A percentile compares a stretch with the other conserved stretches of the same genome.
These are phyloP conservation scores for Misgurnus mizolepis DNA, from an alignment of 2,113 vertebrate genomes.

Conservation along the genomic window DNA sequence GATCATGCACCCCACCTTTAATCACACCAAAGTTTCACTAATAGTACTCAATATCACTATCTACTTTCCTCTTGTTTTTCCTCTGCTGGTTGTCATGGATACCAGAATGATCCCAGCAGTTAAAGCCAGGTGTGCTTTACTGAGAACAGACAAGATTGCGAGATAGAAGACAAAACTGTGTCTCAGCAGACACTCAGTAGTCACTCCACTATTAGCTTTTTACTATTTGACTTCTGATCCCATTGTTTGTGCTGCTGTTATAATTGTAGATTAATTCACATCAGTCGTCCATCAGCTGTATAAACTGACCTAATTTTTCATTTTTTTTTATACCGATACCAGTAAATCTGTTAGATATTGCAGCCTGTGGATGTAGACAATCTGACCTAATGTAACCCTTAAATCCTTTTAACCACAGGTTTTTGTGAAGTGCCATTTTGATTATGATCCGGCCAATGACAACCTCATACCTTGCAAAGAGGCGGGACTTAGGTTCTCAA, in stretches of 20 bases:
- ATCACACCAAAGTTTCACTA: not conserved
- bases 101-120: not conserved
- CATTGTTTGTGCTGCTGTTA: not conserved
- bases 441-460: constrained; percentile 87
- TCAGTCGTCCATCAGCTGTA: too few relatives aligned
- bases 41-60: not conserved
- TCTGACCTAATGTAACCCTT: not conserved
- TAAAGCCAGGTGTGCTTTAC: constrained; percentile 25
- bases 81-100: constrained; percentile 35
- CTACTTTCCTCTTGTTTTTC: constrained; percentile 14
- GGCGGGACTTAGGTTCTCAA: constrained; percentile 83
- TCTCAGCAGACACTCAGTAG: not conserved
- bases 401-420: constrained; percentile 70
- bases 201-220: not conserved
- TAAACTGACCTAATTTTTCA: not conserved
- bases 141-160: not conserved
- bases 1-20: too few relatives aligned
- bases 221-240: not conserved
- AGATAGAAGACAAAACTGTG: not conserved
- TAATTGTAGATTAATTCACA: not conserved
- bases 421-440: constrained; percentile 92
- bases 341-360: not conserved
- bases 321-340: not conserved
- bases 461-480: constrained; percentile 94
- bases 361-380: not conserved